phyloP scores from a whole-genome alignment of 2,113 vertebrate species.

The Zingel zingel region DNA sequence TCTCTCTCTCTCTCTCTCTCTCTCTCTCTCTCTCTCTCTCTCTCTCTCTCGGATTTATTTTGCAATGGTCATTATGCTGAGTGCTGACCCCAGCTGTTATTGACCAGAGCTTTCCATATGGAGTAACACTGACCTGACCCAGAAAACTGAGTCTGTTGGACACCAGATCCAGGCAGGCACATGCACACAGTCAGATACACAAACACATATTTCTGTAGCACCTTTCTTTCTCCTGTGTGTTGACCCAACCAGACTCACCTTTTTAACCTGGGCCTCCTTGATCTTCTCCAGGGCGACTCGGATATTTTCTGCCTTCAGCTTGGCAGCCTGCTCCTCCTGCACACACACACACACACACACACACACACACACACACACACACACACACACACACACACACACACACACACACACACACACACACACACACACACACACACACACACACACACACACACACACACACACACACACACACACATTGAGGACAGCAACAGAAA shows the following conservation, averaged over 20 bases:
- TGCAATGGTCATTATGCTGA: slow-evolving; percentile 71
- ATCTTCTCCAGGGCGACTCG: slow-evolving; percentile 95
- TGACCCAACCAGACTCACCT: slow-evolving; percentile 80
- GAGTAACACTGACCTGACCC: slow-evolving; percentile 76
- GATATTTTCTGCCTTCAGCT: slow-evolving; percentile 93
- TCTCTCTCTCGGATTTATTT: slow-evolving; percentile 56
- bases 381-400: slow-evolving; percentile 37
- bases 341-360: slow-evolving; percentile 21
- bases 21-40: slow-evolving; percentile 15
- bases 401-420: too few relatives aligned
- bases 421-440: slow-evolving; percentile 23
- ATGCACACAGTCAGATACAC: background rate
- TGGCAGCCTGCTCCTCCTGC: slow-evolving; percentile 79
- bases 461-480: too few relatives aligned
- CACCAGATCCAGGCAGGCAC: slow-evolving; percentile 23
- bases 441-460: slow-evolving; percentile 25
- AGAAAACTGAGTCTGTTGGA: slow-evolving; percentile 49
- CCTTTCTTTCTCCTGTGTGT: background rate
- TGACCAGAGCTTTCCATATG: slow-evolving; percentile 54
- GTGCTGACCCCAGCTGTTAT: slow-evolving; percentile 75
- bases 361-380: slow-evolving; percentile 28
- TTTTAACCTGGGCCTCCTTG: slow-evolving; percentile 97
- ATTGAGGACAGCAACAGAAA: background rate
- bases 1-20: slow-evolving; percentile 7
- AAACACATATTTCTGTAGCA: background rate